Evolutionary conservation across 2,797 vertebrate species (phyloP).

Genomic region (Glossophaga mutica): DNA sequence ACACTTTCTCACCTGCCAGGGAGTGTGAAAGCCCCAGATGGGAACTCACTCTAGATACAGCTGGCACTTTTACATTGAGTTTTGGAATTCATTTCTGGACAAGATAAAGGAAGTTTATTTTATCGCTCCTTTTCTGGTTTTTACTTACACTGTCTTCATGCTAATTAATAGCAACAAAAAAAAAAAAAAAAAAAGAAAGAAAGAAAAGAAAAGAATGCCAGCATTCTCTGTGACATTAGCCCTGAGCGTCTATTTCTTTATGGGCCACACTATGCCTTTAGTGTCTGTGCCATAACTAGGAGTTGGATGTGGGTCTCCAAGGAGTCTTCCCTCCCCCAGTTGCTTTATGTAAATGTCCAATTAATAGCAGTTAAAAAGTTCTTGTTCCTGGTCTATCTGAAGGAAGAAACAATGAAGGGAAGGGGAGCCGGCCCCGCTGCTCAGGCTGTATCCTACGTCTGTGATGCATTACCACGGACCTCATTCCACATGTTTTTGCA

Average conservation of each 20-base stretch:
- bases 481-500: conserved; percentile 80
- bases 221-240: neutral
- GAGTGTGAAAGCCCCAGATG: neutral
- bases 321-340: neutral
- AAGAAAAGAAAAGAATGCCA: neutral
- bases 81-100: neutral
- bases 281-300: neutral
- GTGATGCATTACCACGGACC: conserved; percentile 76
- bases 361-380: conserved; percentile 65
- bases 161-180: neutral
- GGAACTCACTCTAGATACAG: neutral
- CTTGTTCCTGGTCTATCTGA: conserved; percentile 43
- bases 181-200: neutral
- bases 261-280: neutral
- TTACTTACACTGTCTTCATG: neutral
- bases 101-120: neutral
- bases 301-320: neutral
- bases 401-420: conserved; percentile 67
- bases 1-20: neutral
- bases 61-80: neutral
- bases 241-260: neutral
- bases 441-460: conserved; percentile 63
- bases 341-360: conserved; percentile 36
- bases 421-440: neutral
- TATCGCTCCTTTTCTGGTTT: neutral